These are phyloP conservation scores for Lacerta viridis DNA, from an alignment of 2,797 vertebrate genomes.

Conservation along the genomic window DNA sequence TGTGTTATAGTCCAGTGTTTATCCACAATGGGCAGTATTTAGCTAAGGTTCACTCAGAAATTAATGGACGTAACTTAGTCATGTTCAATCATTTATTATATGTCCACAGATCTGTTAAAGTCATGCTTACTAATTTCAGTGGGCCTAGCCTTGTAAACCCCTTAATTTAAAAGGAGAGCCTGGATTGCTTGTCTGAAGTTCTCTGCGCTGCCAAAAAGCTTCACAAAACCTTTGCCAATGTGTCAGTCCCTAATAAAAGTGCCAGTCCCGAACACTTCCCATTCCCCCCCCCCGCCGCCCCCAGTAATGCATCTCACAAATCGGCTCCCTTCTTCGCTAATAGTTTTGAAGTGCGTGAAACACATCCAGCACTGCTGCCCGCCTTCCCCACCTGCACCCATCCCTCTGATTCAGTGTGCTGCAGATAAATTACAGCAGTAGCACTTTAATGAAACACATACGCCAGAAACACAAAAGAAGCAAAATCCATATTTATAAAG, in stretches of 20 bases:
- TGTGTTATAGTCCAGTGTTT: background rate
- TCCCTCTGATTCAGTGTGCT: background rate
- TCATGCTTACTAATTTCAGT: too few relatives aligned
- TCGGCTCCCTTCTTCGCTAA: constrained; percentile 9
- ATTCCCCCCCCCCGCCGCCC: background rate
- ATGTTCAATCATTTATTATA: too few relatives aligned
- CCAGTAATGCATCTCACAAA: constrained; percentile 30
- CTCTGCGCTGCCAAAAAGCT: background rate
- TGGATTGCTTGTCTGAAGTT: background rate
- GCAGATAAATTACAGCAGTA: constrained; percentile 35
- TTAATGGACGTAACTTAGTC: too few relatives aligned
- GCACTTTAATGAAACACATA: constrained; percentile 43
- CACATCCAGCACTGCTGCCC: background rate
- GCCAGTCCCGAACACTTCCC: background rate
- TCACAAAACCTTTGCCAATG: background rate
- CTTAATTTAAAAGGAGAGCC: background rate
- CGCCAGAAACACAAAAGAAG: constrained; percentile 39
- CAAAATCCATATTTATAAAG: constrained; percentile 65
- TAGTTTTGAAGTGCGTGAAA: background rate
- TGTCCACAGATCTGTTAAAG: too few relatives aligned
- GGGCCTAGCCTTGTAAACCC: background rate
- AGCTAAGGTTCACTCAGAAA: too few relatives aligned
- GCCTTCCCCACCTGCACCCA: background rate
- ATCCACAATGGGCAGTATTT: too few relatives aligned
- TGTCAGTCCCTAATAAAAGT: background rate